Evolutionary conservation across 2,888 invertebrate species (phyloP).

Genomic region (Isotomurus palustris): DNA sequence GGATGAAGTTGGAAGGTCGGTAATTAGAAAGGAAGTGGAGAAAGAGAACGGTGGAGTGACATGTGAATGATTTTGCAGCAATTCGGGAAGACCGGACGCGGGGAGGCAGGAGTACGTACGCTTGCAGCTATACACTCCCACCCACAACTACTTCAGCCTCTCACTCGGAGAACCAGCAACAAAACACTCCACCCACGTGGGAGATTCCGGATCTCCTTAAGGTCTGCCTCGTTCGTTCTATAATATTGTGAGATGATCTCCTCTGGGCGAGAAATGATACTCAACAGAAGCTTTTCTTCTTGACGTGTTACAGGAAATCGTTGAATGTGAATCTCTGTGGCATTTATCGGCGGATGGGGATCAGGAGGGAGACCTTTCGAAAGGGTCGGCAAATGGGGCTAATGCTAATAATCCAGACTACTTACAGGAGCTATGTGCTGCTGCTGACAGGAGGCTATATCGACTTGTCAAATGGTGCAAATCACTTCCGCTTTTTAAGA

Average conservation of each 20-base stretch:
- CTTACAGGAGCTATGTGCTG: slow-evolving; percentile 83
- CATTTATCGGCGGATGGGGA: slow-evolving; percentile 80
- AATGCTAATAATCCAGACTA: slow-evolving; percentile 73
- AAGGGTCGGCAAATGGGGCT: slow-evolving; percentile 40
- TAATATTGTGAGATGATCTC: neutral
- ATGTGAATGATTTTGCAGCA: slow-evolving; percentile 57
- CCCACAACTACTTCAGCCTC: slow-evolving; percentile 50
- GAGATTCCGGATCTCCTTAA: slow-evolving; percentile 46
- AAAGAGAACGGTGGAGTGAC: neutral
- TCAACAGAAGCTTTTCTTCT: slow-evolving; percentile 6
- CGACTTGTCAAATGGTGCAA: slow-evolving; percentile 99
- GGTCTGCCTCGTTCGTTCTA: neutral
- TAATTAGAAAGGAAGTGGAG: neutral
- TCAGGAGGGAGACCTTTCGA: slow-evolving; percentile 47
- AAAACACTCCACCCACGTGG: slow-evolving; percentile 45
- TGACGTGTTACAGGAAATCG: slow-evolving; percentile 82
- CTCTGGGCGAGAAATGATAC: neutral
- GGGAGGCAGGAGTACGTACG: slow-evolving; percentile 93
- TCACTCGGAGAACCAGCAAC: slow-evolving; percentile 41
- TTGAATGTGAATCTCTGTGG: slow-evolving; percentile 94
- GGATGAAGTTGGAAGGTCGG: slow-evolving; percentile 77
- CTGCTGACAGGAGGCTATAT: slow-evolving; percentile 90
- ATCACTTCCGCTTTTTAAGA: slow-evolving; percentile 90
- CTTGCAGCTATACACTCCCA: slow-evolving; percentile 86
- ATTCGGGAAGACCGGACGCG: slow-evolving; percentile 91